These are phyloP conservation scores for Trilocha varians DNA, from an alignment of 2,888 invertebrate genomes.

Conservation along the genomic window DNA sequence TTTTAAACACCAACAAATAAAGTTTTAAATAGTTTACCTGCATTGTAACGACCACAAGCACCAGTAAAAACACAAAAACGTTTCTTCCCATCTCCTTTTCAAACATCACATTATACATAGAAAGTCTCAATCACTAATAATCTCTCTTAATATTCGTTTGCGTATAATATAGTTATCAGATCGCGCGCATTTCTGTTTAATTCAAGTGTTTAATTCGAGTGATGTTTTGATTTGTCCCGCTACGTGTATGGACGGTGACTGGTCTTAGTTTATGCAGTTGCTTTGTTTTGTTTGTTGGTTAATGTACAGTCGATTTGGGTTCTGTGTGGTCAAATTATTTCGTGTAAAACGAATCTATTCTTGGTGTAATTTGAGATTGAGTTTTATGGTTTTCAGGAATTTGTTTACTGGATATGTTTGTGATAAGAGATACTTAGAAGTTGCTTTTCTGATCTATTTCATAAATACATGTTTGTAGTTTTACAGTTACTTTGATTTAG, in stretches of 20 bases:
- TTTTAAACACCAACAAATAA: not conserved
- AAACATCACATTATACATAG: conserved; percentile 37
- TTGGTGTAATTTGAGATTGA: no score
- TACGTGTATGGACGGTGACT: not conserved
- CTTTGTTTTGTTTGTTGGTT: not conserved
- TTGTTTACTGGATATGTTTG: no score
- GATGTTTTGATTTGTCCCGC: not conserved
- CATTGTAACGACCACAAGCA: conserved; percentile 40
- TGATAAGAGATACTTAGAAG: no score
- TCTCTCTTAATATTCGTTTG: not conserved
- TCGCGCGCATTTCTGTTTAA: not conserved
- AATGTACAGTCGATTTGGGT: not conserved
- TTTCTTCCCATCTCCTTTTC: conserved; percentile 44
- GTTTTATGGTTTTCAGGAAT: no score
- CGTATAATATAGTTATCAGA: not conserved
- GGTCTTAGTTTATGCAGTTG: not conserved
- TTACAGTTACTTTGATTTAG: no score
- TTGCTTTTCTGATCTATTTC: no score
- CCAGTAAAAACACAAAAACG: conserved; percentile 36
- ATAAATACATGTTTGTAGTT: no score
- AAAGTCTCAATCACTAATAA: not conserved
- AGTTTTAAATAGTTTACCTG: conserved; percentile 33
- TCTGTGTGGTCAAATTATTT: not conserved
- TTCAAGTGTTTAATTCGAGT: conserved; percentile 9
- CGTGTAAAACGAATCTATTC: no score